Conservation (phyloP, 2,797 vertebrate species). For the Acomys russatus region DNA sequence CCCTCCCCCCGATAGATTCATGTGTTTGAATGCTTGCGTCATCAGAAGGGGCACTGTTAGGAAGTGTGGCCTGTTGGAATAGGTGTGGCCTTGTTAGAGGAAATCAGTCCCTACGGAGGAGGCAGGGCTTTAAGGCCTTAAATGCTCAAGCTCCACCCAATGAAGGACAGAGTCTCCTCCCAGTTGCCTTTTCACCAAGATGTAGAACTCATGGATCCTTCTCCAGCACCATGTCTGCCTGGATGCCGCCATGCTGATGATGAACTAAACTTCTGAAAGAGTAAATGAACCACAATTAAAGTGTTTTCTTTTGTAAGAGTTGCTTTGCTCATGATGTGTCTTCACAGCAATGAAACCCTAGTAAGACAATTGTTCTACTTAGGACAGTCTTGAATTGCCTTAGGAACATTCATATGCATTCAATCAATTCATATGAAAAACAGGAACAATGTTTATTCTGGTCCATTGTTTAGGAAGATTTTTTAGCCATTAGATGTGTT, state of each 20-base stretch:
- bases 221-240: too few species aligned
- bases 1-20: neutral
- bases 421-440: slow-evolving; percentile 74
- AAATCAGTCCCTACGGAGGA: neutral
- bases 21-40: neutral
- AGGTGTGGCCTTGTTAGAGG: neutral
- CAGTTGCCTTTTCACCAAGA: too few species aligned
- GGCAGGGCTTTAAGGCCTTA: neutral
- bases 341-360: too few species aligned
- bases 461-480: slow-evolving; percentile 56
- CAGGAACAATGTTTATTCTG: slow-evolving; percentile 64
- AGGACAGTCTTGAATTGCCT: slow-evolving; percentile 61
- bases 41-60: neutral
- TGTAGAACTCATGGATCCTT: too few species aligned
- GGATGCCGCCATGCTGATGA: too few species aligned
- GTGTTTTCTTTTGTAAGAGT: too few species aligned
- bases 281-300: too few species aligned
- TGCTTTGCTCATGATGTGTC: too few species aligned
- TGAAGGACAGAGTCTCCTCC: too few species aligned
- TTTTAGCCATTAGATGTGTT: slow-evolving; percentile 63
- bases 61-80: neutral
- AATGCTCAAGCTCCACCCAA: too few species aligned
- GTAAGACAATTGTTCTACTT: slow-evolving; percentile 16
- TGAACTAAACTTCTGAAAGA: too few species aligned
- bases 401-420: slow-evolving; percentile 63